Percentiles rank a stretch among this genome's conserved stretches.
phyloP scores from a whole-genome alignment of 2,113 vertebrate species.

The Bothrops jararaca region DNA sequence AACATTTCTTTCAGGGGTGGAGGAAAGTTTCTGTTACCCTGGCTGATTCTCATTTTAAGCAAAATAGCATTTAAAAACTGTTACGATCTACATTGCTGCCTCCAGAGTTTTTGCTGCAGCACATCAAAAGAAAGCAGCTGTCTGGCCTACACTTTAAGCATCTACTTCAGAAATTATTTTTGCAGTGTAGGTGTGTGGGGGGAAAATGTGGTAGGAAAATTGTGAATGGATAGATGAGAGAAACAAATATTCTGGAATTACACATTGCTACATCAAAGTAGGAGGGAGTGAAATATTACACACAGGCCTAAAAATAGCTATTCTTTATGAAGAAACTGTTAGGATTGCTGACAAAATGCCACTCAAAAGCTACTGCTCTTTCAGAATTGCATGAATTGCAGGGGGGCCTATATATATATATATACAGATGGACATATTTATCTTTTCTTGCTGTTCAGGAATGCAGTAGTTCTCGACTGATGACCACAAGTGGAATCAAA shows the following conservation, averaged over 20 bases:
- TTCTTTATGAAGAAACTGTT: not conserved
- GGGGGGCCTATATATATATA: not conserved
- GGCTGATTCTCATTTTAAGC: not conserved
- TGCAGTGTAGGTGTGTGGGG: not conserved
- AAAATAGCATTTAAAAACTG: not conserved
- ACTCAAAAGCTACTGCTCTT: not conserved
- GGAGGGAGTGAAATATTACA: not conserved
- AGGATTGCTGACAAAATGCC: not conserved
- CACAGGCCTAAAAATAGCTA: not conserved
- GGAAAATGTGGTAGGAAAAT: not conserved
- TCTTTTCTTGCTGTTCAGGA: too few species aligned
- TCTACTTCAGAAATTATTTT: not conserved
- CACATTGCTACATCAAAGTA: not conserved
- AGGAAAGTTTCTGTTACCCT: not conserved
- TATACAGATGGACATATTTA: too few species aligned
- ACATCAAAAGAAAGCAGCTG: not conserved
- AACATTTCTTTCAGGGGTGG: not conserved
- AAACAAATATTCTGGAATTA: not conserved
- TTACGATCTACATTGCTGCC: not conserved
- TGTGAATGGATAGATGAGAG: not conserved
- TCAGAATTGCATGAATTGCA: not conserved
- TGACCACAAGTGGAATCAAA: not conserved
- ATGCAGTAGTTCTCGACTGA: not conserved
- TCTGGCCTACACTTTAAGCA: not conserved
- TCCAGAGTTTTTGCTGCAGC: not conserved